Evolutionary conservation across 2,113 vertebrate genomes (phyloP).

Genomic region (Gallinago media): DNA sequence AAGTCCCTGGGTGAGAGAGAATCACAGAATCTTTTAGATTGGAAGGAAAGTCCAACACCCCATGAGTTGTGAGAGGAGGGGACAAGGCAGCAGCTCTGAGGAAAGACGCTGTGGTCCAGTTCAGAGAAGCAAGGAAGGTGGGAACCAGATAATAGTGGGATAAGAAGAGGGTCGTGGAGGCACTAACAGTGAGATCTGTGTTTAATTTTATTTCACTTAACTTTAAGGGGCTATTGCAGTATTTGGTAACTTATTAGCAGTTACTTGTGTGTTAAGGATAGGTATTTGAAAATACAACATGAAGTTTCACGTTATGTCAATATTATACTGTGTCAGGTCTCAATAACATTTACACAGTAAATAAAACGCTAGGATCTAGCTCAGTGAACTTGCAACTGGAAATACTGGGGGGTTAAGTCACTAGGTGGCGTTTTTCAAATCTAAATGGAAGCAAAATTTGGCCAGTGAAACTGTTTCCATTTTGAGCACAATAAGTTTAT

Average conservation of each 20-base stretch:
- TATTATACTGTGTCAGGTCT: neutral
- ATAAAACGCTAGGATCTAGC: neutral
- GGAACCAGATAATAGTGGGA: neutral
- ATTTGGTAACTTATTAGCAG: neutral
- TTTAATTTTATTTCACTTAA: neutral
- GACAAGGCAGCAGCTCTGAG: neutral
- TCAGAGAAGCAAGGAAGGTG: neutral
- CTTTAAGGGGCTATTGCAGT: neutral
- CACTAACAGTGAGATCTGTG: neutral
- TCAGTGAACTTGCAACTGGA: neutral
- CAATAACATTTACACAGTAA: neutral
- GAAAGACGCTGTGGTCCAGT: neutral
- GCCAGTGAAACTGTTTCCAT: neutral
- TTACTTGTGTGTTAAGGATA: neutral
- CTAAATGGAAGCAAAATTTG: neutral
- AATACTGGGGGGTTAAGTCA: neutral
- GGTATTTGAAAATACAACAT: neutral
- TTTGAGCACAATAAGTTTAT: neutral
- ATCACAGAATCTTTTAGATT: neutral
- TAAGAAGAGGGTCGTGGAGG: neutral
- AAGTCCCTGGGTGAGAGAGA: neutral
- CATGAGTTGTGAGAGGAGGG: neutral
- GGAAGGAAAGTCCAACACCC: neutral
- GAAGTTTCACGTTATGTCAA: neutral
- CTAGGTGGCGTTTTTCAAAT: neutral